Evolutionary conservation across 2,888 invertebrate species (phyloP), one percentile per base, ranked within the genome.

Genomic region (Drosophila picticornis): DNA sequence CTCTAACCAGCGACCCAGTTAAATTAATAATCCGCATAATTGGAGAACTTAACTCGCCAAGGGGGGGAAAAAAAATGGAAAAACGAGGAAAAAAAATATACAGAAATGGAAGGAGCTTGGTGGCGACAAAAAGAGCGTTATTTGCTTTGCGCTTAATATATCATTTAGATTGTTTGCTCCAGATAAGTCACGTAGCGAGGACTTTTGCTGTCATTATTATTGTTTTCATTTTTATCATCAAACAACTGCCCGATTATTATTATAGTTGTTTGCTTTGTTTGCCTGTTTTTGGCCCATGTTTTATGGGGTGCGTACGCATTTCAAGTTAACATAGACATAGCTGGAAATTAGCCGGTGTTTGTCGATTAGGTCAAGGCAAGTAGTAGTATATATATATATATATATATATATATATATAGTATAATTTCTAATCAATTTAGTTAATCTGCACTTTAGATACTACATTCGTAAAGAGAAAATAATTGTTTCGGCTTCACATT

Each of bases 21-120:
- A 92, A 93, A 93, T 92, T 93, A 92, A 93, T 93, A 93, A 93
- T 92, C 92, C 90, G 90, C 90, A 91, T 93, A 93, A 93, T 92
- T 92, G 92, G 82, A 87, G 91, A 88, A 91, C 91, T 92, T 90
- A 91, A 85, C 90, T 88, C 80, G 80, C 70, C 43, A 63, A 27
- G 13, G 74, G 62, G 72, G 46, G 32, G 58, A 13, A 34, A 25
- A 25, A 36, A 25, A 2, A 34, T 27, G 3, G 36, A 25, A 2
- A 6, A 13, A 22, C 13, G 11, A 46, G 25, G 50, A 40, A 34
- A 32, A 53, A 53, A 53, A 51, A 50, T 38, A 56, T 40, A 13
- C 32, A 75, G 53, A 50, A 57, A 56, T 55, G 19, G 22, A 76
- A 48, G 72, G 59, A 64, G 72, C 75, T 63, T 65, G 82, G 75